Base-by-base conservation (phyloP, 2,113 vertebrate genomes). In the Cacatua alba region DNA sequence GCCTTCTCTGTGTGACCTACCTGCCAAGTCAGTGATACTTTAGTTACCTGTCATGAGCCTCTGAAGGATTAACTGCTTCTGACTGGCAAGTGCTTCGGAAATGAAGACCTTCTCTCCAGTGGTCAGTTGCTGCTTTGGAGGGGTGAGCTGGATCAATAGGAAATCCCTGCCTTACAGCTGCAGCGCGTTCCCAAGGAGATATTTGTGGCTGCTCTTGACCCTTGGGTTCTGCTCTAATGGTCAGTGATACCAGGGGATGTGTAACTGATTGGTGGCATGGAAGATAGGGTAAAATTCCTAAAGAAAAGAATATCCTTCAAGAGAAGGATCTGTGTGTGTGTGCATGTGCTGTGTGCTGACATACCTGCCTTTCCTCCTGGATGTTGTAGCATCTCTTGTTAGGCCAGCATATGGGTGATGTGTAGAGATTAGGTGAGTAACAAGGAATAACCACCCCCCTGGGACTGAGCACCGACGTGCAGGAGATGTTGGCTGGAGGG, bases 191-290 rank as follows among this genome's bases (percentile, higher is more conserved):
- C 21, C 33, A 4, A 8, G 49, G n/a, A 41, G 82, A 4, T 57
- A 2, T 29, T 63, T 59, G 82, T 94, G 88, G 65, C 64, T 86
- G 59, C 80, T 91, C 28, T 39, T 70, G 68, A 49, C 80, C 64
- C 52, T n/a, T 26, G 59, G 68, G 19, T 44, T 95, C 52, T 81
- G 65, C 8, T 64, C 48, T 78, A 23, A 29, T 53, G n/a, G 25
- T 10, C 1, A 0, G 65, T 63, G 1, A 17, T 64, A 9, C 10
- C 9, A 21, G 57, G 46, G 51, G 7, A 21, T 53, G 1, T 29
- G 57, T 49, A 59, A 9, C 28, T 75, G 20, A 4, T 43, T 12
- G 37, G 14, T 62, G 69, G 25, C 46, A 15, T 35, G 53, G 29
- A 25, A 46, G 65, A 2, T 3, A 5, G 0, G 0, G 13, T 39